phyloP scores from a whole-genome alignment of 2,113 vertebrate species.

The Chaenogobius annularis region DNA sequence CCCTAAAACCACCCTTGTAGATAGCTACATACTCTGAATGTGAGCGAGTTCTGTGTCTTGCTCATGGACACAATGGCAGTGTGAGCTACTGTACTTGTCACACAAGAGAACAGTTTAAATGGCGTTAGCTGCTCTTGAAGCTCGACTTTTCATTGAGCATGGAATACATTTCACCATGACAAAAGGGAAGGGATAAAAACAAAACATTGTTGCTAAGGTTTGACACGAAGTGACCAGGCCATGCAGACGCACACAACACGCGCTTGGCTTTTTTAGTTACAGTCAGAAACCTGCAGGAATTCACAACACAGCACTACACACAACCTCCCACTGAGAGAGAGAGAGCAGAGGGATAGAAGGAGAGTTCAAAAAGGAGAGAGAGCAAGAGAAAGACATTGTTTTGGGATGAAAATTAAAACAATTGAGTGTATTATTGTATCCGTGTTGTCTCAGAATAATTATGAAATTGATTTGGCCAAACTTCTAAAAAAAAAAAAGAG shows the following conservation, averaged over 20 bases:
- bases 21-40: background rate
- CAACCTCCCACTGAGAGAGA: conserved; percentile 29
- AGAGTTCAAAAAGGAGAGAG: too few species aligned
- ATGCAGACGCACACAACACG: conserved; percentile 53
- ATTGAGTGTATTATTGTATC: background rate
- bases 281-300: conserved; percentile 44
- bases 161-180: background rate
- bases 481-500: conserved; percentile 15
- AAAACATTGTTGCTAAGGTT: conserved; percentile 17
- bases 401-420: background rate
- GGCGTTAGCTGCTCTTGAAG: background rate
- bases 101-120: background rate
- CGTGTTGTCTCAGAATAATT: background rate
- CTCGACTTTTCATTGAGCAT: background rate
- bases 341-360: conserved; percentile 22
- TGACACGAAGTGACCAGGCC: conserved; percentile 50
- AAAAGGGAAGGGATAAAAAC: background rate
- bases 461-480: conserved; percentile 10
- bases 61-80: background rate
- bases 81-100: background rate
- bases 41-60: background rate
- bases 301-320: conserved; percentile 63
- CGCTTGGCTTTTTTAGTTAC: conserved; percentile 33
- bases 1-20: too few species aligned
- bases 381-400: background rate